phyloP scores from a whole-genome alignment of 2,888 invertebrate genomes.

The Bimastos eiseni region DNA sequence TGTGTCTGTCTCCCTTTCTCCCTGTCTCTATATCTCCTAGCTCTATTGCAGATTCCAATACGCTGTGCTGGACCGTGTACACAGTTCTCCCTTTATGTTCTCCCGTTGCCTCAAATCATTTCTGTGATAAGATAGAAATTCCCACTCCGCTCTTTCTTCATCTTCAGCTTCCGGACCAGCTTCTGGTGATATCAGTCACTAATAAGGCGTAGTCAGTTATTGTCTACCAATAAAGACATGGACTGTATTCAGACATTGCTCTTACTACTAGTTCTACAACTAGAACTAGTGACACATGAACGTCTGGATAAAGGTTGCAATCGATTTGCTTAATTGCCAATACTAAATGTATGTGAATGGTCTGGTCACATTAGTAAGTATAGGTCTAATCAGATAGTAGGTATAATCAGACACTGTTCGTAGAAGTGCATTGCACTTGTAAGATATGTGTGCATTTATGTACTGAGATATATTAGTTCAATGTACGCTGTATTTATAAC shows the following conservation, averaged over 20 bases:
- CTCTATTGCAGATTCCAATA: neutral
- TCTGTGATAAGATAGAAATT: neutral
- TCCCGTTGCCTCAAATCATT: neutral
- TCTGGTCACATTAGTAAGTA: neutral
- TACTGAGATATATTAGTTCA: neutral
- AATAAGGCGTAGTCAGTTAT: neutral
- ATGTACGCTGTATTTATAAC: neutral
- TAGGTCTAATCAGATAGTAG: neutral
- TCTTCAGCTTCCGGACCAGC: no score
- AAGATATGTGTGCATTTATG: neutral
- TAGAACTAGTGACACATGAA: neutral
- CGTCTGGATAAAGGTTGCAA: neutral
- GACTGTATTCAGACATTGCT: neutral
- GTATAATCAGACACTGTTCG: neutral
- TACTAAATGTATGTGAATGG: neutral
- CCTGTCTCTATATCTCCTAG: neutral
- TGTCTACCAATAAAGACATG: neutral
- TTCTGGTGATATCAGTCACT: neutral
- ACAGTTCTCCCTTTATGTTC: no score
- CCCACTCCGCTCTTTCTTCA: neutral
- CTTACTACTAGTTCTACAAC: neutral
- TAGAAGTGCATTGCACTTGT: neutral
- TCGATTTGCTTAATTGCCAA: neutral
- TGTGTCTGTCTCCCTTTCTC: neutral
- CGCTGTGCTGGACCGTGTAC: neutral